These are phyloP conservation scores for Botia kubotai DNA, from an alignment of 2,797 vertebrate genomes.

Conservation along the genomic window DNA sequence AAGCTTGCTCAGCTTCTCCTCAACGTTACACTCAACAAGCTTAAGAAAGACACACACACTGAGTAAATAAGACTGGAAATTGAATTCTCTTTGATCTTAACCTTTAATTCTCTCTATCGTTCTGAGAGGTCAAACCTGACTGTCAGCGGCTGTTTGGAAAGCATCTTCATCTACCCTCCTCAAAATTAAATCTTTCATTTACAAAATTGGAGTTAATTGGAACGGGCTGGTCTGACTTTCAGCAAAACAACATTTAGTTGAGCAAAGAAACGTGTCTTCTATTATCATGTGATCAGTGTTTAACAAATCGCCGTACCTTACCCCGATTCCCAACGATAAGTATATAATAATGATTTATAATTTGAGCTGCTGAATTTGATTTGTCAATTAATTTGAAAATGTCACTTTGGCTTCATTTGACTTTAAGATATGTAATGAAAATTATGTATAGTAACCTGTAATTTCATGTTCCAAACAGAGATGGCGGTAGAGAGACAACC, in stretches of 20 bases:
- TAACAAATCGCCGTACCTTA: too few species aligned
- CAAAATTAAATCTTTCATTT: slow-evolving; percentile 24
- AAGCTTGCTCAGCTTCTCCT: slow-evolving; percentile 18
- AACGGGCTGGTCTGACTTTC: slow-evolving; percentile 13
- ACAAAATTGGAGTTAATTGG: slow-evolving; percentile 30
- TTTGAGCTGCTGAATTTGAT: too few species aligned
- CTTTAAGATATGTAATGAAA: too few species aligned
- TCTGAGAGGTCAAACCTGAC: slow-evolving; percentile 41
- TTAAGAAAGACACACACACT: slow-evolving; percentile 32
- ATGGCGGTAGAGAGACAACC: too few species aligned
- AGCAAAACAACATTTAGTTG: neutral
- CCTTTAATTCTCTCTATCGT: slow-evolving; percentile 42
- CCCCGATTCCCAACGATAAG: too few species aligned
- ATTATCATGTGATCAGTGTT: too few species aligned
- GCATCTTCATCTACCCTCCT: slow-evolving; percentile 18
- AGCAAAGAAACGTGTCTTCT: slow-evolving; percentile 7
- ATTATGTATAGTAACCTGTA: too few species aligned
- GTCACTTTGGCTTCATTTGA: too few species aligned
- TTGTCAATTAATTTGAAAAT: too few species aligned
- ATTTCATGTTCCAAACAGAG: too few species aligned
- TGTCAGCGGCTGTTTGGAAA: slow-evolving; percentile 29
- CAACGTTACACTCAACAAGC: slow-evolving; percentile 37
- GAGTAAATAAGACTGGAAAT: slow-evolving; percentile 50
- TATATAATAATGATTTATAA: too few species aligned
- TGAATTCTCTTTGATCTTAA: slow-evolving; percentile 48